phyloP scores from a whole-genome alignment of 2,113 vertebrate genomes.

The Lepus timidus region DNA sequence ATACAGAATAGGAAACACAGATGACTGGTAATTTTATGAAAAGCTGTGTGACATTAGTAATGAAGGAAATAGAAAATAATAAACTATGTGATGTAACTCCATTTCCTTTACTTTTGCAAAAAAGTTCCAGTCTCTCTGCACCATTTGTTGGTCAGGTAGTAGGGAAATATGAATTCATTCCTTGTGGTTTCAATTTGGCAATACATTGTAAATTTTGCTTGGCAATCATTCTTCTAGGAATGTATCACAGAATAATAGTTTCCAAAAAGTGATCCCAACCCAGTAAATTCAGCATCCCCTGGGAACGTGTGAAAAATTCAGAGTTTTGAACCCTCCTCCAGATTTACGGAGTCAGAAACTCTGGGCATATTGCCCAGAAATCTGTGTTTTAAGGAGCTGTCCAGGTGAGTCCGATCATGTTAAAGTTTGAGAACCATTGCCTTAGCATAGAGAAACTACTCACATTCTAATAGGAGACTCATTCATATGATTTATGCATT shows the following conservation, averaged over 20 bases:
- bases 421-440: not conserved
- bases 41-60: no score
- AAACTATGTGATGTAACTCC: not conserved
- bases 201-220: not conserved
- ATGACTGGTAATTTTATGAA: no score
- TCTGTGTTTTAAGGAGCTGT: not conserved
- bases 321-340: not conserved
- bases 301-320: conserved; percentile 30
- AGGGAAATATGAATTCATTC: not conserved
- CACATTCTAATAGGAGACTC: not conserved
- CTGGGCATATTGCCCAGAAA: not conserved
- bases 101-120: not conserved
- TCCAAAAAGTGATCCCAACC: not conserved
- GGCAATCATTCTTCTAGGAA: not conserved
- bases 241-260: not conserved
- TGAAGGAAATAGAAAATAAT: no score
- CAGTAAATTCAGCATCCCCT: not conserved
- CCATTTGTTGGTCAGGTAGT: not conserved
- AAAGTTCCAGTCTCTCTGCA: not conserved
- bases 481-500: not conserved
- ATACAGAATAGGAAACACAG: no score
- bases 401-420: not conserved
- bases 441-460: not conserved
- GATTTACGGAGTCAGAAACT: not conserved
- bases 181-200: not conserved